Conservation (phyloP, 2,797 vertebrate genomes). For the Aphelocoma californica region DNA sequence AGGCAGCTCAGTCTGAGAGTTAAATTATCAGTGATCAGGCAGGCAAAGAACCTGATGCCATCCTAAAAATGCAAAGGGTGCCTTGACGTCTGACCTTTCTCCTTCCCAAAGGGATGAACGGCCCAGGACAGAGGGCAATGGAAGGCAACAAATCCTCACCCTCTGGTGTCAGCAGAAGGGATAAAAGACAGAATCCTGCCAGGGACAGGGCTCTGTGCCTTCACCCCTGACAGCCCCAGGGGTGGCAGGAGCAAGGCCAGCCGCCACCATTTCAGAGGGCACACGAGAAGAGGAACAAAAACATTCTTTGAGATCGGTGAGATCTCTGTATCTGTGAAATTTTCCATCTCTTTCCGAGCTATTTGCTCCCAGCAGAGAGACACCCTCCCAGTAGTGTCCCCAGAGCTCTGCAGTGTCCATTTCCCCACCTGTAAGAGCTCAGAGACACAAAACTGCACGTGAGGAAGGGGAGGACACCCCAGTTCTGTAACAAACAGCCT, state of each 20-base stretch:
- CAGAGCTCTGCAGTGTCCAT: neutral
- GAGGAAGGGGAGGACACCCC: neutral
- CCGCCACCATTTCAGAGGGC: neutral
- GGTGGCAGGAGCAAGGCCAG: neutral
- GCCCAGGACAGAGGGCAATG: neutral
- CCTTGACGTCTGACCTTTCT: neutral
- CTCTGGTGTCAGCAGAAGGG: neutral
- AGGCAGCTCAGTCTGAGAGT: neutral
- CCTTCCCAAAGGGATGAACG: neutral
- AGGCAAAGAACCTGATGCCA: neutral
- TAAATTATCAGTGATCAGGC: neutral
- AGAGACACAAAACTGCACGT: rapidly evolving
- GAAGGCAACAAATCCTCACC: neutral
- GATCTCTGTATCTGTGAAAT: neutral
- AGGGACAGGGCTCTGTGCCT: neutral
- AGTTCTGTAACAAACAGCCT: neutral
- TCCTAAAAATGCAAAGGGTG: neutral
- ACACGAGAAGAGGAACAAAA: neutral
- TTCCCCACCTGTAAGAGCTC: neutral
- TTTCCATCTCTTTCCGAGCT: neutral
- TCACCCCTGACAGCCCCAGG: neutral
- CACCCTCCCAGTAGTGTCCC: neutral
- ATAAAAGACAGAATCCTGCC: neutral
- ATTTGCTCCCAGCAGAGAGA: neutral
- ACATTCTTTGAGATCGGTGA: neutral